phyloP scores from a whole-genome alignment of 1,140 invertebrate genomes.

The Saccostrea echinata region DNA sequence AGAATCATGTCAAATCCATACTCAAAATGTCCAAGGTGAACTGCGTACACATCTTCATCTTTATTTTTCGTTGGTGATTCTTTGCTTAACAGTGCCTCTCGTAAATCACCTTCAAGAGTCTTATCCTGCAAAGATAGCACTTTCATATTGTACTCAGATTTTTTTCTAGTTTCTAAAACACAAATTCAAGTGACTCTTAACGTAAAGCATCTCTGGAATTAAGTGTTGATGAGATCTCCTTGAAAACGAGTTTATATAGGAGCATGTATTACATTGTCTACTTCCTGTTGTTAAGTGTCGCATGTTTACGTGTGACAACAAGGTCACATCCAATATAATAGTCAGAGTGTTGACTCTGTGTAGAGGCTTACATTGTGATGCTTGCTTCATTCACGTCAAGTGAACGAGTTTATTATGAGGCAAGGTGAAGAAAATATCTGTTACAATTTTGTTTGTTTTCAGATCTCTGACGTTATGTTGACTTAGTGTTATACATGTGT shows the following conservation, averaged over 20 bases:
- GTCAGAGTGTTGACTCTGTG: not conserved
- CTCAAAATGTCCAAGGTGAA: not conserved
- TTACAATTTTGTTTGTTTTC: no score
- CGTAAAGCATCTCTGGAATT: not conserved
- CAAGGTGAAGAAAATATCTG: not conserved
- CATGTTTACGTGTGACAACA: not conserved
- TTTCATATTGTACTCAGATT: not conserved
- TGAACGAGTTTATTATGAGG: not conserved
- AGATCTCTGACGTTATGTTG: no score
- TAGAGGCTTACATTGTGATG: not conserved
- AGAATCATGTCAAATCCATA: constrained; percentile 29
- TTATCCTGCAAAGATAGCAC: not conserved
- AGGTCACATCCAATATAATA: not conserved
- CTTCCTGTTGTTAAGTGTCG: not conserved
- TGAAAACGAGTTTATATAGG: constrained; percentile 6
- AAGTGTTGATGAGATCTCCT: not conserved
- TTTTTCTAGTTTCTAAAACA: not conserved
- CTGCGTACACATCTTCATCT: not conserved
- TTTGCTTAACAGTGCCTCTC: not conserved
- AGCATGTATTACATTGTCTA: not conserved
- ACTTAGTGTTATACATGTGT: not conserved
- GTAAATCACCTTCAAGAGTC: not conserved
- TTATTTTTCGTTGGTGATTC: not conserved
- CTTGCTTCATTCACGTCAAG: not conserved
- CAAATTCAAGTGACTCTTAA: not conserved